Conservation (phyloP, 2,888 invertebrate species). For the Leptopilina syphax region DNA sequence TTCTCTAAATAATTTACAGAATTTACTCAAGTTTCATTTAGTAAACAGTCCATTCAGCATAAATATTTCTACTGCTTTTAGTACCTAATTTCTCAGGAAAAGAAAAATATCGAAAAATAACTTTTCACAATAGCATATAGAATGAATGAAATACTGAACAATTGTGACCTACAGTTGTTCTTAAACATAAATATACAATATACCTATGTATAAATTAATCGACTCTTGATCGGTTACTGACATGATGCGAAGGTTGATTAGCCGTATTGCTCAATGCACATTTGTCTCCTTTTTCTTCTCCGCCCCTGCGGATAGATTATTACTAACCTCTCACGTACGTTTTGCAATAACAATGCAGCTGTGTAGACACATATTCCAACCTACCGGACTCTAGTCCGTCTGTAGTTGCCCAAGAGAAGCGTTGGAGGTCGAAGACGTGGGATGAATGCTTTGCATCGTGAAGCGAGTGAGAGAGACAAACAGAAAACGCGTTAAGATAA, state of each 20-base stretch:
- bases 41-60: too few relatives aligned
- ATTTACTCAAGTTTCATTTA: neutral
- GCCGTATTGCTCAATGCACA: constrained; percentile 21
- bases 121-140: neutral
- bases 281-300: constrained; percentile 16
- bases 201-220: constrained; percentile 22
- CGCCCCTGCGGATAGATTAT: constrained; percentile 61
- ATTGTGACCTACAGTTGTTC: neutral
- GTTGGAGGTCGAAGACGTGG: constrained; percentile 64
- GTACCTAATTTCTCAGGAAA: too few relatives aligned
- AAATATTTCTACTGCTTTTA: too few relatives aligned
- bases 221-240: constrained; percentile 32
- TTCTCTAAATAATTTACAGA: neutral
- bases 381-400: constrained; percentile 47
- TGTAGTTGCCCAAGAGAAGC: constrained; percentile 60
- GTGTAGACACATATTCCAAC: constrained; percentile 57
- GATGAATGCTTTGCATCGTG: constrained; percentile 41
- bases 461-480: constrained; percentile 42
- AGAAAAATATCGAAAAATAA: too few relatives aligned
- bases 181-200: too few relatives aligned
- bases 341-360: constrained; percentile 68
- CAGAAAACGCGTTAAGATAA: constrained; percentile 56
- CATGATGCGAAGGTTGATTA: constrained; percentile 38
- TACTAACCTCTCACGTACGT: constrained; percentile 53
- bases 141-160: neutral